Evolutionary conservation across 2,888 invertebrate species (phyloP), one percentile per base, ranked within the genome.

Genomic region (Pseudococcus jackbeardsleyi): DNA sequence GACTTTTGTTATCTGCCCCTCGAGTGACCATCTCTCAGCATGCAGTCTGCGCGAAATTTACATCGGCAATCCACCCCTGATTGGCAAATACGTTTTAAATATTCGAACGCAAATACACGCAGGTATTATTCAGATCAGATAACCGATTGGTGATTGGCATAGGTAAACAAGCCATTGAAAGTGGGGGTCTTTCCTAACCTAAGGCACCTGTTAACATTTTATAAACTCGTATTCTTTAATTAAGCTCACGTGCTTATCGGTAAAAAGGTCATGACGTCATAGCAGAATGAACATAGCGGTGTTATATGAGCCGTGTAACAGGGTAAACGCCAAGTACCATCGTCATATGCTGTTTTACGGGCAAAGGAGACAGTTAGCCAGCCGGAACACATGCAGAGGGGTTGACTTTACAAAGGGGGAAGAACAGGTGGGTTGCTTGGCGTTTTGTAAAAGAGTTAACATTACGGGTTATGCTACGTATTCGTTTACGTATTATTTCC

Each of bases 271-370:
- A 22, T 86, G 86, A 86, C 68, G 86, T 86, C 86, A 68, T 72
- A 39, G 72, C 86, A 26, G 46, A 86, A 86, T 64, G 72, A 26
- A 77, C 77, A 68, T 86, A 68, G 68, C 68, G 0, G 86, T 86
- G 86, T 72, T 86, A 68, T 86, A 86, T 86, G 86, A 86, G 68
- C 86, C 86, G 68, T 86, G 72, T 86, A 86, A 86, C 86, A 68
- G 86, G 86, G 86, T 68, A 68, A 86, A 86, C 86, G 86, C 68
- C 26, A 68, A 86, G 86, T 86, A 86, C 64, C 86, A 68, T 86
- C 86, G 86, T 86, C 86, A 86, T 86, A 86, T 86, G 86, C 86
- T 86, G 39, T 26, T 85, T 85, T 39, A 19, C 64, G 54, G 59
- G 26, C 48, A 64, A 64, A 54, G 33, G 64, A 39, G 86, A 50